Percentiles rank a stretch among this genome's conserved stretches.
phyloP scores from a whole-genome alignment of 1,140 invertebrate genomes.

The Chironomus tepperi region DNA sequence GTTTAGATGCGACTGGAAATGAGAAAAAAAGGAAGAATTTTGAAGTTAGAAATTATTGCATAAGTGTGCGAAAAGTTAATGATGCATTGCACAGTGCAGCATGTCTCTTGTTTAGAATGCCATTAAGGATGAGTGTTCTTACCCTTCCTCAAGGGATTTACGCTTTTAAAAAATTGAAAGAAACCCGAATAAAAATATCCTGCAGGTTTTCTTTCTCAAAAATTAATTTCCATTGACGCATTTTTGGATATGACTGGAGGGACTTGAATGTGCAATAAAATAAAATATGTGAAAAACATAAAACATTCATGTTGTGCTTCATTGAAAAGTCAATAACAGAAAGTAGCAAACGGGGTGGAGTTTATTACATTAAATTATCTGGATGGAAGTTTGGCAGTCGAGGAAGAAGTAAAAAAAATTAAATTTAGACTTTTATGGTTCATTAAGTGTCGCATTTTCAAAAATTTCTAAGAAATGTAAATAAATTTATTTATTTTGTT shows the following conservation, averaged over 20 bases:
- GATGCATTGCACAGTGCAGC: not conserved
- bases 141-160: not conserved
- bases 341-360: too few relatives aligned
- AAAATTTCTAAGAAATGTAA: not conserved
- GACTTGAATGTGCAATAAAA: too few relatives aligned
- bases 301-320: too few relatives aligned
- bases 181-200: not conserved
- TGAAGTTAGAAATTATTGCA: not conserved
- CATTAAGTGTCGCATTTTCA: not conserved
- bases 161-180: not conserved
- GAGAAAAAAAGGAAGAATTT: not conserved
- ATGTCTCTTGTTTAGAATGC: not conserved
- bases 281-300: too few relatives aligned
- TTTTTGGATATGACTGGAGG: too few relatives aligned
- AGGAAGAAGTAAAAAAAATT: not conserved
- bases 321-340: too few relatives aligned
- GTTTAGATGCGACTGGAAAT: not conserved
- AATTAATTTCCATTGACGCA: too few relatives aligned
- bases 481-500: too few relatives aligned
- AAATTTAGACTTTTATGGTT: constrained; percentile 9
- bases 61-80: constrained; percentile 22
- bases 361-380: too few relatives aligned
- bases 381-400: too few relatives aligned
- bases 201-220: not conserved
- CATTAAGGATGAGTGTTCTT: not conserved